Percentiles rank a stretch among this genome's conserved stretches.
These are phyloP conservation scores for Exocentrus adspersus DNA, from an alignment of 2,888 invertebrate genomes.

Conservation along the genomic window DNA sequence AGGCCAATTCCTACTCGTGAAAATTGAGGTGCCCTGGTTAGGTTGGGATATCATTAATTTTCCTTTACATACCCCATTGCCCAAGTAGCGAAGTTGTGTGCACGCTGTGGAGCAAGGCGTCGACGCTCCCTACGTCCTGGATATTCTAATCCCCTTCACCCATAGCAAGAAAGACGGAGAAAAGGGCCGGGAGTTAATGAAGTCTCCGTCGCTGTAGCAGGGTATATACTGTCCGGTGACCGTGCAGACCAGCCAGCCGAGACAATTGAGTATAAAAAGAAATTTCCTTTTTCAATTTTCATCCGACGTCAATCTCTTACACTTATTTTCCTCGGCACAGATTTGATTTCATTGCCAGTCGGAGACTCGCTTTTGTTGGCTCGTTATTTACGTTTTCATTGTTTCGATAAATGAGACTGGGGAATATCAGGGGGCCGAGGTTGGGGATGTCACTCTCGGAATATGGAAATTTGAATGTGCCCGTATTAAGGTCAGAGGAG, in stretches of 20 bases:
- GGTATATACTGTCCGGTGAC: conserved; percentile 53
- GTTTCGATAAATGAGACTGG: conserved; percentile 62
- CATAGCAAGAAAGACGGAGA: conserved; percentile 4
- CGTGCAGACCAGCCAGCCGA: conserved; percentile 59
- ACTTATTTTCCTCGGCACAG: conserved; percentile 64
- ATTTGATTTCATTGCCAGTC: conserved; percentile 63
- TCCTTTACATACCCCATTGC: too few relatives aligned
- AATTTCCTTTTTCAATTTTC: conserved; percentile 67
- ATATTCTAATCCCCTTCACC: background rate
- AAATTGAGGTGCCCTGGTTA: too few relatives aligned
- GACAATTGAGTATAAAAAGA: conserved; percentile 66
- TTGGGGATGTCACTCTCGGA: conserved; percentile 9
- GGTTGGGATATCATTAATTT: too few relatives aligned
- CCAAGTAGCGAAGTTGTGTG: too few relatives aligned
- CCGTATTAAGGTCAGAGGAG: too few relatives aligned
- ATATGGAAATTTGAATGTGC: background rate
- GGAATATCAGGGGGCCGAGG: conserved; percentile 50
- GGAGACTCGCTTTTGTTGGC: conserved; percentile 57
- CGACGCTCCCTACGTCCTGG: conserved; percentile 37
- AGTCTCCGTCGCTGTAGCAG: too few relatives aligned
- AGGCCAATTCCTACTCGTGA: too few relatives aligned
- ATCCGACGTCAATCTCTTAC: conserved; percentile 63
- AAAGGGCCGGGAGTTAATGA: conserved; percentile 21
- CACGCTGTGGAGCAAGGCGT: conserved; percentile 42
- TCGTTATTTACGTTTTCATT: conserved; percentile 62